These are phyloP conservation scores for Cinclus mexicanus DNA, from an alignment of 2,113 vertebrate genomes.

Conservation along the genomic window DNA sequence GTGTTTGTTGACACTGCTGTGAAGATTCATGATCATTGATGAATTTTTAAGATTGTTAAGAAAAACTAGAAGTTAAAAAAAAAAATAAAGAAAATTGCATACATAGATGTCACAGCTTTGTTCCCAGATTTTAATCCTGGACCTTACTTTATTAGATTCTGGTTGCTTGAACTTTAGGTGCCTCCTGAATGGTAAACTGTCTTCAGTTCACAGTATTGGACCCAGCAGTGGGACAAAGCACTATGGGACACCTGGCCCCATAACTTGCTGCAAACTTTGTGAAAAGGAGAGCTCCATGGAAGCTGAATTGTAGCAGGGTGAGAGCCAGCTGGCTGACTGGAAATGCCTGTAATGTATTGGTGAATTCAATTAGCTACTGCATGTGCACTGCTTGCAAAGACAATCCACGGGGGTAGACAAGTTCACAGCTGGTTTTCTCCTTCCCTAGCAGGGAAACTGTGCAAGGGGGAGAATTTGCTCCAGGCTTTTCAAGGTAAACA, in stretches of 20 bases:
- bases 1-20: neutral
- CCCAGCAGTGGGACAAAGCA: neutral
- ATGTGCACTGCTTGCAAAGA: neutral
- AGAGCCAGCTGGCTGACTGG: neutral
- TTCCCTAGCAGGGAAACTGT: neutral
- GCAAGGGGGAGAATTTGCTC: neutral
- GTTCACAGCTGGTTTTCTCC: neutral
- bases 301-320: neutral
- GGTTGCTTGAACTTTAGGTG: neutral
- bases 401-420: neutral
- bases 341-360: neutral
- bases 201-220: neutral
- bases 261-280: neutral
- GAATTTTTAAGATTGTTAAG: neutral
- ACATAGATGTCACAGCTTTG: neutral
- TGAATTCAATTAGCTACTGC: neutral
- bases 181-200: neutral
- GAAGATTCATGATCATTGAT: neutral
- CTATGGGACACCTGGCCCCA: neutral
- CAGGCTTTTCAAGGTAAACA: neutral
- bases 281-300: neutral
- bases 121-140: neutral
- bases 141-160: neutral
- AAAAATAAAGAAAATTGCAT: accelerated
- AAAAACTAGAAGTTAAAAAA: neutral